phyloP scores from a whole-genome alignment of 2,797 vertebrate genomes.

The Eulemur rubriventer region DNA sequence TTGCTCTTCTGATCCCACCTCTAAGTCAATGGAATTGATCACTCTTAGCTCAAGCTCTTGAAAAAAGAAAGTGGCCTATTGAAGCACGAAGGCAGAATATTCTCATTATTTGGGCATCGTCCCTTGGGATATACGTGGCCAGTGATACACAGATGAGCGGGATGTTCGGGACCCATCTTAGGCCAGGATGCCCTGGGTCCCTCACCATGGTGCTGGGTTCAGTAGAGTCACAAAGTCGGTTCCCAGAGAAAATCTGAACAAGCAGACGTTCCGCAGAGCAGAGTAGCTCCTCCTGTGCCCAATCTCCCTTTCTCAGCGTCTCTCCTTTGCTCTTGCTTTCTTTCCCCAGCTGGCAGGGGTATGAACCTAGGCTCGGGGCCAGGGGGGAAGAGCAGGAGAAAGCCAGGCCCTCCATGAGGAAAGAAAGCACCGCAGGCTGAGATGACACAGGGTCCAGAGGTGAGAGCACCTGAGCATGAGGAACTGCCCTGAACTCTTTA shows the following conservation, averaged over 20 bases:
- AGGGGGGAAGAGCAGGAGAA: not conserved
- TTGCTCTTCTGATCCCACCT: not conserved
- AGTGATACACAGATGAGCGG: rapidly evolving
- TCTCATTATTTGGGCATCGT: not conserved
- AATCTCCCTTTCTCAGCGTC: not conserved
- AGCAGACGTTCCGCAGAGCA: not conserved
- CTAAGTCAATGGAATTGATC: not conserved
- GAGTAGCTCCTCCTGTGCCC: not conserved
- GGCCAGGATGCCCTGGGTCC: not conserved
- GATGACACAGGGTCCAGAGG: not conserved
- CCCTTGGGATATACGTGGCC: not conserved
- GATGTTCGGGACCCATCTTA: not conserved
- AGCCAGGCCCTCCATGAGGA: not conserved
- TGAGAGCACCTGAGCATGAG: not conserved
- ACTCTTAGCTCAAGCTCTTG: not conserved
- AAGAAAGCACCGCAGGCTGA: not conserved
- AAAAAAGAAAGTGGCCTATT: not conserved
- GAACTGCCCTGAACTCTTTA: not conserved
- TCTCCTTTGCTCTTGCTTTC: not conserved
- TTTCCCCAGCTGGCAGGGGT: not conserved
- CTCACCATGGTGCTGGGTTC: not conserved
- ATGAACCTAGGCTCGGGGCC: not conserved
- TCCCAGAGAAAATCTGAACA: not conserved
- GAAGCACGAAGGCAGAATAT: not conserved
- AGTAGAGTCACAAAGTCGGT: not conserved